Evolutionary conservation across 2,888 invertebrate species (phyloP).

Genomic region (Deilephila elpenor): DNA sequence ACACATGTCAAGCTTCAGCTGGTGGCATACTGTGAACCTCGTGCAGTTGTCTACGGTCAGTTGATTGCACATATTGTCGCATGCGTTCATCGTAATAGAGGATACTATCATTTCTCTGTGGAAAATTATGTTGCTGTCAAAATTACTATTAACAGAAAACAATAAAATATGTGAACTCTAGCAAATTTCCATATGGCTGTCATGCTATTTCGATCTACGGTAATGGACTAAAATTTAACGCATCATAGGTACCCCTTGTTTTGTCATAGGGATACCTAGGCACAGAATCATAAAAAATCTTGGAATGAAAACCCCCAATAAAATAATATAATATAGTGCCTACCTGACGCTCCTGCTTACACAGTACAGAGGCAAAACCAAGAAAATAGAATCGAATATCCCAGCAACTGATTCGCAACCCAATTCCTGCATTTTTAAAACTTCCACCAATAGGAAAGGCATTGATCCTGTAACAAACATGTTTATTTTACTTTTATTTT

Average conservation of each 20-base stretch:
- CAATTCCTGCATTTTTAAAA: conserved; percentile 87
- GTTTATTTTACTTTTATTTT: too few relatives aligned
- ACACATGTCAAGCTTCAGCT: conserved; percentile 67
- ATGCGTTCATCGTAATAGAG: conserved; percentile 68
- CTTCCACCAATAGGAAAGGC: conserved; percentile 88
- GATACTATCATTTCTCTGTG: conserved; percentile 74
- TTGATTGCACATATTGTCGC: conserved; percentile 71
- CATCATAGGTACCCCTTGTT: too few relatives aligned
- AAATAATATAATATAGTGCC: background rate
- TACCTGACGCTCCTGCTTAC: conserved; percentile 76
- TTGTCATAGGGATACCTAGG: too few relatives aligned
- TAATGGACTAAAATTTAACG: too few relatives aligned
- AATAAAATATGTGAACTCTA: too few relatives aligned
- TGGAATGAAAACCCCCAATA: background rate
- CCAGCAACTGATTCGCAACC: conserved; percentile 86
- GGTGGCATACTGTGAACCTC: conserved; percentile 62
- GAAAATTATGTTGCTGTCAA: background rate
- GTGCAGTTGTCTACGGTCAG: conserved; percentile 67
- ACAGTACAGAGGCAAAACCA: conserved; percentile 87
- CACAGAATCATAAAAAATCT: too few relatives aligned
- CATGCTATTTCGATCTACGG: too few relatives aligned
- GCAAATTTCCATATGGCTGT: too few relatives aligned
- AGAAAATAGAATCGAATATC: conserved; percentile 88
- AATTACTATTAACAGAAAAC: background rate
- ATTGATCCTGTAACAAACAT: conserved; percentile 85